These are phyloP conservation scores for Sphenodon punctatus DNA, from an alignment of 2,797 vertebrate genomes.

Conservation along the genomic window DNA sequence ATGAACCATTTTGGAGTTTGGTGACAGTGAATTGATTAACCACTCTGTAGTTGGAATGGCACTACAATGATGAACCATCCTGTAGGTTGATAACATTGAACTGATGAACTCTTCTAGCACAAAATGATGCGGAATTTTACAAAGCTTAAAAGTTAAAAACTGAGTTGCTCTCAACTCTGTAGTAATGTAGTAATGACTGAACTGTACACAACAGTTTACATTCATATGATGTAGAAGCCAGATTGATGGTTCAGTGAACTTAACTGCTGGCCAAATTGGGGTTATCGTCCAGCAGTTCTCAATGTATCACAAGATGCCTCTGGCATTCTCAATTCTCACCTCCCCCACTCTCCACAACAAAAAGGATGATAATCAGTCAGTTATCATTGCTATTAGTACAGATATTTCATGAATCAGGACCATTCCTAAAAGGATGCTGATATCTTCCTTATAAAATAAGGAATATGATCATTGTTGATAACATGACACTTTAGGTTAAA, in stretches of 20 bases:
- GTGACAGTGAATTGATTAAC: neutral
- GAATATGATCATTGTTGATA: no score
- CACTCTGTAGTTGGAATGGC: neutral
- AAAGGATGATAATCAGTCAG: neutral
- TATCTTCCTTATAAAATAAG: no score
- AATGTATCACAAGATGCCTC: no score
- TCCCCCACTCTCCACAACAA: neutral
- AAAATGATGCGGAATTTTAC: neutral
- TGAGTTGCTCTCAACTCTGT: neutral
- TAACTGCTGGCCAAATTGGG: no score
- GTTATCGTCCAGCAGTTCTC: no score
- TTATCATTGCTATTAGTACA: neutral
- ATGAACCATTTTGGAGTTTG: constrained; percentile 8
- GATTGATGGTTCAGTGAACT: neutral
- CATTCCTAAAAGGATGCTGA: neutral
- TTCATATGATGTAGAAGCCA: neutral
- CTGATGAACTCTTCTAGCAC: neutral
- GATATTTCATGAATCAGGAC: neutral
- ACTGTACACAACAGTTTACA: neutral
- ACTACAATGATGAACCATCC: constrained; percentile 1
- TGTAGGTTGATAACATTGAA: neutral
- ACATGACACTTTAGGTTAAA: no score
- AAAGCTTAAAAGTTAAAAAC: neutral
- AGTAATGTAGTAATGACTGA: neutral
- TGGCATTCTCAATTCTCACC: no score